phyloP scores from a whole-genome alignment of 2,113 vertebrate species.

The Odobenus rosmarus region DNA sequence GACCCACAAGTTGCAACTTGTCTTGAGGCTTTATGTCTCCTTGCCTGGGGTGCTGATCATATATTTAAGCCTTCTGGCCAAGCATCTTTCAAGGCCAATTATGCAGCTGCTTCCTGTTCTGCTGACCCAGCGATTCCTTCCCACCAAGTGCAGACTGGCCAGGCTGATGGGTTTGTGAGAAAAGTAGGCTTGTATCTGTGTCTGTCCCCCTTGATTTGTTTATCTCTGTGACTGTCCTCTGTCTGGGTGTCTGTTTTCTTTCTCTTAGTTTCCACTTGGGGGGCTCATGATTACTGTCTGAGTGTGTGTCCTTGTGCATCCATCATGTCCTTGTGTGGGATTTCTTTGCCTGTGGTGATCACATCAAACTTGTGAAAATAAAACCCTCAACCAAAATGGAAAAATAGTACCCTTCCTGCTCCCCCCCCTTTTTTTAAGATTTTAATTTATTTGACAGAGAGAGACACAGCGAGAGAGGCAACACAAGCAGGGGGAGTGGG shows the following conservation, averaged over 20 bases:
- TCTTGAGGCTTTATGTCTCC: slow-evolving; percentile 55
- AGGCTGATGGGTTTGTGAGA: neutral
- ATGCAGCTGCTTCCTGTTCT: neutral
- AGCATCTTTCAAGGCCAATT: slow-evolving; percentile 43
- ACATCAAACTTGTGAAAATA: neutral
- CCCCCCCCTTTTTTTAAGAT: no score
- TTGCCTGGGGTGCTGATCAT: neutral
- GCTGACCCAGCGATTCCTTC: slow-evolving; percentile 38
- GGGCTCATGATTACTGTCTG: neutral
- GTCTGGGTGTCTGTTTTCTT: neutral
- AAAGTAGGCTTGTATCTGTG: neutral
- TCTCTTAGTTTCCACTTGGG: neutral
- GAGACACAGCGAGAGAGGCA: no score
- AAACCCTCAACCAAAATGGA: neutral
- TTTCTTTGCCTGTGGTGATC: neutral
- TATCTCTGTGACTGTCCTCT: neutral
- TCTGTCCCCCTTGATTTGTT: neutral
- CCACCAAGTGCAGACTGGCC: neutral
- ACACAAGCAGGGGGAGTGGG: no score
- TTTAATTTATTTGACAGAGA: no score
- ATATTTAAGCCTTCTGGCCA: slow-evolving; percentile 47
- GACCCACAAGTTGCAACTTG: slow-evolving; percentile 25
- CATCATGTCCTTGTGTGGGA: neutral
- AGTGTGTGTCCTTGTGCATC: neutral
- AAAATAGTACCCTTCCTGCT: neutral